These are phyloP conservation scores for Bilobella aurantiaca DNA, from an alignment of 1,140 invertebrate species.

Conservation along the genomic window DNA sequence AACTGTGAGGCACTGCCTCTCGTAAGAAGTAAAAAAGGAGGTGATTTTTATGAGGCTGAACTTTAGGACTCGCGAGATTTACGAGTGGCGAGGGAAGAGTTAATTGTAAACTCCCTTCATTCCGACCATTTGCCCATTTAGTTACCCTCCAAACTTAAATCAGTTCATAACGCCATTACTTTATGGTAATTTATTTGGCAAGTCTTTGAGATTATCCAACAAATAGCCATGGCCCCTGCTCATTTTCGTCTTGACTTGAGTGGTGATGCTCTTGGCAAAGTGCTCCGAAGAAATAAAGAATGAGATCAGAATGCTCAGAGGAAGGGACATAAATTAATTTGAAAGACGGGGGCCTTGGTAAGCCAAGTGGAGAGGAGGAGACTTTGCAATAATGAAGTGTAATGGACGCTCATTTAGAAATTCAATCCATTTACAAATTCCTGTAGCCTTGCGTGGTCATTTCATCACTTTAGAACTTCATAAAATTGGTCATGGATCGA, in stretches of 20 bases:
- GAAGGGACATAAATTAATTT: too few relatives aligned
- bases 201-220: neutral
- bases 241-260: neutral
- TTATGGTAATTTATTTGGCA: neutral
- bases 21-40: too few relatives aligned
- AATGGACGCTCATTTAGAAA: neutral
- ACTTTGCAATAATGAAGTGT: neutral
- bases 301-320: too few relatives aligned
- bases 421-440: neutral
- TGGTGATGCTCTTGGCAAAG: neutral
- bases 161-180: constrained; percentile 1
- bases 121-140: neutral
- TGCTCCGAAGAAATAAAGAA: too few relatives aligned
- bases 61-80: neutral
- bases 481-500: neutral
- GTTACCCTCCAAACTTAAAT: neutral
- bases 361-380: too few relatives aligned
- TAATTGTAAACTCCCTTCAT: neutral
- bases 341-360: too few relatives aligned
- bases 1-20: too few relatives aligned
- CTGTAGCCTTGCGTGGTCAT: neutral
- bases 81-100: neutral
- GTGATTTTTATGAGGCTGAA: constrained; percentile 3
- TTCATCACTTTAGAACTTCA: neutral
- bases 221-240: neutral